A percentile compares a stretch with the other conserved stretches of the same genome.
Evolutionary conservation across 2,113 vertebrate species (phyloP).

Genomic region (Podilymbus podiceps): DNA sequence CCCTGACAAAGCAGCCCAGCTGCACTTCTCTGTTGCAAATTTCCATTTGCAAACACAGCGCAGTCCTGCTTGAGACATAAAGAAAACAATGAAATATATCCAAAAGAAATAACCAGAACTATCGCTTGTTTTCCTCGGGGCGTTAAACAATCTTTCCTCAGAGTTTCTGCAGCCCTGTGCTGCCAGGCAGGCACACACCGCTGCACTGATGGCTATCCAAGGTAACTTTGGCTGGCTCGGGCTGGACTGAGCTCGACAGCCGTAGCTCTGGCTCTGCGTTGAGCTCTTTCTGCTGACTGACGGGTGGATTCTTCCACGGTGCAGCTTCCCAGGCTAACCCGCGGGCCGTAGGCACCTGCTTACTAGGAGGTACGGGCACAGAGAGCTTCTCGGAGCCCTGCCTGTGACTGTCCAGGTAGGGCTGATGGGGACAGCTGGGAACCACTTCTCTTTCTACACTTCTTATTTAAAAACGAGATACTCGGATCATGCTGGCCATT

Average conservation of each 20-base stretch:
- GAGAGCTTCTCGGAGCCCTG: not conserved
- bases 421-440: not conserved
- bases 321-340: not conserved
- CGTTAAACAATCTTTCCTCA: not conserved
- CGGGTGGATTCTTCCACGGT: not conserved
- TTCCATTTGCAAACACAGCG: not conserved
- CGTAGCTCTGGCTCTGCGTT: not conserved
- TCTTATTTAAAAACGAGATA: not conserved
- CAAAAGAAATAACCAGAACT: conserved; percentile 21
- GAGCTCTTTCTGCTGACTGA: not conserved
- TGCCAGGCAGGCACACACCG: not conserved
- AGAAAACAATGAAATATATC: not conserved
- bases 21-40: not conserved
- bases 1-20: not conserved
- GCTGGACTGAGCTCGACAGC: not conserved
- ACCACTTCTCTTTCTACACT: not conserved
- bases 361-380: not conserved
- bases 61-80: not conserved
- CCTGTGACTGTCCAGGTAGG: not conserved
- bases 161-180: not conserved
- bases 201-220: not conserved
- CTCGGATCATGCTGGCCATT: rapidly evolving
- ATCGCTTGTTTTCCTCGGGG: not conserved
- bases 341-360: not conserved
- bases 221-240: not conserved